Conservation (phyloP, 2,797 vertebrate genomes). For the Lepus townsendii region DNA sequence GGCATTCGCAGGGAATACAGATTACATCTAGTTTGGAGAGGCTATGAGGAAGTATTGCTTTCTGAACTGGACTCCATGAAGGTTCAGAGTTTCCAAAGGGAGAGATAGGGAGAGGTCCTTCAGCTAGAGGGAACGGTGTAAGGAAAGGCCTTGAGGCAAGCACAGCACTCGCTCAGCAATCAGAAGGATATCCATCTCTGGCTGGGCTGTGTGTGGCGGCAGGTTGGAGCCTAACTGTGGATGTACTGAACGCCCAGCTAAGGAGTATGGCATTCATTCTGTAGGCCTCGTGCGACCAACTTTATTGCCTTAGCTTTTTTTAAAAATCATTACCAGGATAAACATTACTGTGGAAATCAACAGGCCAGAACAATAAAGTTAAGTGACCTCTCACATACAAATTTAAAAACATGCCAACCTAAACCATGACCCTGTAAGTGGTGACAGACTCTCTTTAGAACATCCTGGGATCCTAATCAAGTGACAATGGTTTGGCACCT, state of each 20-base stretch:
- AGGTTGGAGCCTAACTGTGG: neutral
- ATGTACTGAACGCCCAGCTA: neutral
- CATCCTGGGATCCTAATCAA: conserved; percentile 11
- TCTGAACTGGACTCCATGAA: conserved; percentile 37
- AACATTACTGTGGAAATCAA: conserved; percentile 52
- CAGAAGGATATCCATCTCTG: neutral
- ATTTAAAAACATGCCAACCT: conserved; percentile 53
- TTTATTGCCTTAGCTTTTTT: conserved; percentile 28
- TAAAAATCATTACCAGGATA: neutral
- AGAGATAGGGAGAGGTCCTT: neutral
- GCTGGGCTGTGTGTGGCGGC: neutral
- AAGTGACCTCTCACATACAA: conserved; percentile 41
- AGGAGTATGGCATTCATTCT: conserved; percentile 37
- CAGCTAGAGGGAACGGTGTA: neutral
- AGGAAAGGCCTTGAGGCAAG: neutral
- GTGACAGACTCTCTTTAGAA: conserved; percentile 18
- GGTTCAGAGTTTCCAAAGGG: conserved; percentile 48
- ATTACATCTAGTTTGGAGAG: neutral
- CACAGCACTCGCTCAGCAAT: neutral
- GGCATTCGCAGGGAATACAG: conserved; percentile 1
- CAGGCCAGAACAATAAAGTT: conserved; percentile 8
- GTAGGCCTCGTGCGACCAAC: neutral
- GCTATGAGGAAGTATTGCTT: neutral
- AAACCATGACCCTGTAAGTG: conserved; percentile 14
- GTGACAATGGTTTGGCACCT: neutral